Evolutionary conservation across 1,140 invertebrate species (phyloP), one percentile per base, ranked within the genome.

Genomic region (Lordiphosa collinella): DNA sequence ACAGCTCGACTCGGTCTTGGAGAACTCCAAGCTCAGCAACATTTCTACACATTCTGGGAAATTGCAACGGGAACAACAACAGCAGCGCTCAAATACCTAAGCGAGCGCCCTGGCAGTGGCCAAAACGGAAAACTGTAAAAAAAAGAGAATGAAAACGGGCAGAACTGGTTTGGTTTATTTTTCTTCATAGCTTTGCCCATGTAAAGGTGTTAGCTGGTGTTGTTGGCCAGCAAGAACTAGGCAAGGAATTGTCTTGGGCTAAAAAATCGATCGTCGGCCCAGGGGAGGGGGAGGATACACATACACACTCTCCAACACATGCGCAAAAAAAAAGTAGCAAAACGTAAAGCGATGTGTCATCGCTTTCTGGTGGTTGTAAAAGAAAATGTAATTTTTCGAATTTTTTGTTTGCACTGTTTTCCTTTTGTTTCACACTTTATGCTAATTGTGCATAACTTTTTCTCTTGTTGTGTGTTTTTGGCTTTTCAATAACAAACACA

Each of bases 401-500:
- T 22, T 41, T 51, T 16, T 37, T 49, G 34, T 48, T 41, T 34
- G 40, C 43, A 66, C 52, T 53, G 56, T 55, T 57, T 47, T n/a
- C 41, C 35, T 9, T 10, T 48, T 44, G 38, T 79, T 54, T 56
- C 55, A 61, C 52, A 70, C 51, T 69, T 51, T 68, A 31, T 61
- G 47, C 47, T 63, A 46, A 68, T 60, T 75, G 82, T 70, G 75
- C 76, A 70, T 82, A 82, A 82, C 56, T 82, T 48, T 82, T 75
- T 67, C 53, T 46, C 25, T 68, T 53, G 57, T 52, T 67, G 56
- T 59, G 46, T 38, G 54, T 10, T 22, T 60, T 44, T 48, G 54
- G 66, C 54, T 76, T 82, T 82, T 76, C 72, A 80, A 84, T 80
- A 80, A 80, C 76, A 80, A 80, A 79, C 62, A 58, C 65, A 76